Base-by-base conservation (phyloP, 1,140 invertebrate species). In the Magallana ariakensis region DNA sequence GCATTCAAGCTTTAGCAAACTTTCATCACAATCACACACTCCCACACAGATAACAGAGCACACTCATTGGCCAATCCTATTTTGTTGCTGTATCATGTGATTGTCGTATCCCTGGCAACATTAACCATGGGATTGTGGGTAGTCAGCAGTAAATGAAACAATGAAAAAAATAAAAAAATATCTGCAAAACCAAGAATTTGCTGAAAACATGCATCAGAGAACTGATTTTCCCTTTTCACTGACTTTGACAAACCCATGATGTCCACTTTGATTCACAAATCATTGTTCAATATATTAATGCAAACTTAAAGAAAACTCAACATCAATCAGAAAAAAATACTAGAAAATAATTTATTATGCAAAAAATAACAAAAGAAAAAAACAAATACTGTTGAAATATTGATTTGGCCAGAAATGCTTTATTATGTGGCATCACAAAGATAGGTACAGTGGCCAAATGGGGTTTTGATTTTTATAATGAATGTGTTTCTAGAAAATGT, bases 1-100 rank as follows among this genome's bases (percentile, higher is more conserved):
- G 88, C 88, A 84, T 82, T 56, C 84, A 86, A 87, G 85, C 83
- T 89, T 86, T 75, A 62, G 75, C 85, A 80, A 56, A 80, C 84
- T 62, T 16, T 53, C 75, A 80, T 53, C 81, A 57, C 80, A 70
- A n/a, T 58, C 83, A 62, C 70, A 87, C 57, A 84, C 53, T 84
- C 55, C 33, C 26, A 57, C 55, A 84, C 57, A 57, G 54, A 82
- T 56, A 54, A 82, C 80, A 82, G 46, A 82, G 54, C 46, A 82
- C 80, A 82, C 53, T 54, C 80, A 80, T 82, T 54, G 66, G 66
- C 66, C 66, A 75, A 75, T 75, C 66, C 22, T 19, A 75, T 75
- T 75, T 75, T 75, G 66, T 75, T 75, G 66, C 66, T 75, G 66
- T 75, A 75, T 75, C 66, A 75, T 75, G 66, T 75, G 66, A 75